Evolutionary conservation across 2,113 vertebrate genomes (phyloP).

Genomic region (Myrmecophaga tridactyla): DNA sequence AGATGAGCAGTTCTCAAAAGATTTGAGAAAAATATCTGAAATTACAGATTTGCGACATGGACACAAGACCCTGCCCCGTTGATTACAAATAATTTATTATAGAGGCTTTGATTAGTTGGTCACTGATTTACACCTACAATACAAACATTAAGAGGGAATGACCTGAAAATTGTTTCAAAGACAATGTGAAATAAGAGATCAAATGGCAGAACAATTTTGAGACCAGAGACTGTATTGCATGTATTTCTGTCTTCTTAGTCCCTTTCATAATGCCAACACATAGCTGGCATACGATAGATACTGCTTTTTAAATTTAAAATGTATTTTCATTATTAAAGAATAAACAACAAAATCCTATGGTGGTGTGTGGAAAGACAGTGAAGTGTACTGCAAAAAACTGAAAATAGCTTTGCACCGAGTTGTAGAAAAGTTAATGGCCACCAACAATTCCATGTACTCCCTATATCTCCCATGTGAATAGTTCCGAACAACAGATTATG

Average conservation of each 20-base stretch:
- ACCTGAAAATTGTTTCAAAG: conserved; percentile 29
- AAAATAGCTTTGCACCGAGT: not conserved
- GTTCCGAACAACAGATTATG: not conserved
- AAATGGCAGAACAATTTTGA: not conserved
- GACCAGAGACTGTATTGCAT: not conserved
- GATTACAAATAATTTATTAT: conserved; percentile 24
- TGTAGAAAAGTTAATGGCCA: not conserved
- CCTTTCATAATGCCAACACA: not conserved
- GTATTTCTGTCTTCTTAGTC: not conserved
- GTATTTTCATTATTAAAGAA: not conserved
- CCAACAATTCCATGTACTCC: not conserved
- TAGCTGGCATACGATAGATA: not conserved
- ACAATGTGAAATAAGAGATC: not conserved
- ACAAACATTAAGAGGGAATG: not conserved
- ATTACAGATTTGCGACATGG: conserved; percentile 27
- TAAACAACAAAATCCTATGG: not conserved
- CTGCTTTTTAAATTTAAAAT: conserved; percentile 29
- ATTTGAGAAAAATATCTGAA: conserved; percentile 39
- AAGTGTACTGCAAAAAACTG: not conserved
- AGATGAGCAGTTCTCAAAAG: conserved; percentile 15
- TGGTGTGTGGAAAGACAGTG: not conserved
- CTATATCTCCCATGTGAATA: not conserved
- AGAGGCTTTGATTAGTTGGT: not conserved
- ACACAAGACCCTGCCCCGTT: not conserved
- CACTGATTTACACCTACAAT: not conserved